A percentile compares a stretch with the other conserved stretches of the same genome.
These are phyloP conservation scores for Chlamydotis undulata DNA, from an alignment of 2,113 vertebrate genomes.

Conservation along the genomic window DNA sequence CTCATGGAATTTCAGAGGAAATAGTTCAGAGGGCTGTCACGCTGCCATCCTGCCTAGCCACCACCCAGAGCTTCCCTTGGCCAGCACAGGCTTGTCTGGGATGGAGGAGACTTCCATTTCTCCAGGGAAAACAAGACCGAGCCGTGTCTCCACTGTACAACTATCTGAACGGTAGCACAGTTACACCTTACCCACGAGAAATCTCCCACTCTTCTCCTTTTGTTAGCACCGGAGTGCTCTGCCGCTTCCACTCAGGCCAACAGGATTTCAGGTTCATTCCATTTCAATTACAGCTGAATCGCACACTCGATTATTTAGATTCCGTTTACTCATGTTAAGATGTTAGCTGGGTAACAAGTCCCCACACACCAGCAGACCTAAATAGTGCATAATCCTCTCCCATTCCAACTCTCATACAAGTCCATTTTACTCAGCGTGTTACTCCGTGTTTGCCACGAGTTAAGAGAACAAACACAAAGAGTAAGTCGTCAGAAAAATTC, in stretches of 20 bases:
- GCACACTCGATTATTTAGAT: neutral
- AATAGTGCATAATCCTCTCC: neutral
- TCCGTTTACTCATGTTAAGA: neutral
- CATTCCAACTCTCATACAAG: neutral
- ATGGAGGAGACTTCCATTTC: too few relatives aligned
- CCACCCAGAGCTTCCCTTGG: accelerated
- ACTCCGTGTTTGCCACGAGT: neutral
- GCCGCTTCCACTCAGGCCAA: neutral
- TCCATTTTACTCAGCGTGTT: neutral
- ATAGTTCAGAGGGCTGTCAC: neutral
- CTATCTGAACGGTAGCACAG: accelerated
- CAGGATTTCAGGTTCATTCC: neutral
- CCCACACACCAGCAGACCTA: neutral
- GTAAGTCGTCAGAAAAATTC: neutral
- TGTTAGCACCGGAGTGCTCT: accelerated
- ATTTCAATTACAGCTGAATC: neutral
- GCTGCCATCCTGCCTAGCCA: neutral
- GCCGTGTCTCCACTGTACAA: accelerated
- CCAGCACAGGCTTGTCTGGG: accelerated
- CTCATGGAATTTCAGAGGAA: neutral
- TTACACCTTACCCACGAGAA: neutral
- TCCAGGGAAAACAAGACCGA: neutral
- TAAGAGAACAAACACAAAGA: neutral
- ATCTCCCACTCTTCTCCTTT: neutral
- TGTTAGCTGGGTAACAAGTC: neutral